phyloP scores from a whole-genome alignment of 2,113 vertebrate species.

The Mohoua ochrocephala region DNA sequence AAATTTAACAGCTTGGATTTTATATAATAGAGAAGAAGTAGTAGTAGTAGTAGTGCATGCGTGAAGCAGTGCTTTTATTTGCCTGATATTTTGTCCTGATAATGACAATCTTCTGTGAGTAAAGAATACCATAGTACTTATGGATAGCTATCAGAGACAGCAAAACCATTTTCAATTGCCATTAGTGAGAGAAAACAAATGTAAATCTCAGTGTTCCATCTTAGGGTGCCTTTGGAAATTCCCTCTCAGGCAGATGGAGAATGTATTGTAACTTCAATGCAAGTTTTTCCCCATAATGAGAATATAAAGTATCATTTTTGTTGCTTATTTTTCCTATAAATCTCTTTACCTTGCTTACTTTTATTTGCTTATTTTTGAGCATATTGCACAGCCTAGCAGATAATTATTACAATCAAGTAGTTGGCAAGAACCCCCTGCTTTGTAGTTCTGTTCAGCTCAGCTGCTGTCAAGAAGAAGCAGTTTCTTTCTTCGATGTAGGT shows the following conservation, averaged over 20 bases:
- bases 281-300: neutral
- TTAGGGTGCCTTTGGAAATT: neutral
- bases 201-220: neutral
- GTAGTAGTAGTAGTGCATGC: neutral
- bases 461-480: neutral
- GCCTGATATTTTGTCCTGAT: neutral
- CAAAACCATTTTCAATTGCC: neutral
- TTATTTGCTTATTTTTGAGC: neutral
- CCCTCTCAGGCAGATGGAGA: neutral
- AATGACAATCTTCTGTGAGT: neutral
- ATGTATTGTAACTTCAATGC: neutral
- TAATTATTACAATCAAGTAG: neutral
- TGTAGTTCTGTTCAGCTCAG: neutral
- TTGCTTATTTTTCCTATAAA: neutral
- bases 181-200: neutral
- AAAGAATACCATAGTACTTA: neutral
- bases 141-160: neutral
- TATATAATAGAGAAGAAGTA: neutral
- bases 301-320: neutral
- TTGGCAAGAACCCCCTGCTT: neutral
- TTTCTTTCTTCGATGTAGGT: neutral
- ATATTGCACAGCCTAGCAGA: neutral
- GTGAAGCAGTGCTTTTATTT: neutral
- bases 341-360: neutral
- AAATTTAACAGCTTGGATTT: neutral